These are phyloP conservation scores for Rhynchomys soricoides DNA, from an alignment of 2,113 vertebrate species.

Conservation along the genomic window DNA sequence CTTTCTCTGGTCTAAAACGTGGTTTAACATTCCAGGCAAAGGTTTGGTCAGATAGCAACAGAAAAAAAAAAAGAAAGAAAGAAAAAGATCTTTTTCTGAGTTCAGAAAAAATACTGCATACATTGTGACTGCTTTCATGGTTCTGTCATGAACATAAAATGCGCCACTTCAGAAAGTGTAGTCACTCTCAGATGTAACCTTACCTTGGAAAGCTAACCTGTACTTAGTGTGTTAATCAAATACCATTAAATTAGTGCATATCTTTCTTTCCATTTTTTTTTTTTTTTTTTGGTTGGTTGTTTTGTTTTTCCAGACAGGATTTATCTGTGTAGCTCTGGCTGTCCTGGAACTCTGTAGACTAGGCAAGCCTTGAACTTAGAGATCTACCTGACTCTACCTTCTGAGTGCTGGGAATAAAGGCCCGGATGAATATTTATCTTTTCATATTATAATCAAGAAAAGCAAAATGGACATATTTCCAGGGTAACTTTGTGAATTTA, in stretches of 20 bases:
- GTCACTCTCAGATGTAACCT: not conserved
- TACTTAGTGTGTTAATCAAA: conserved; percentile 34
- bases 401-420: not conserved
- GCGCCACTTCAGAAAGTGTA: not conserved
- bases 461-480: not conserved
- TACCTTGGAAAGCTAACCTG: not conserved
- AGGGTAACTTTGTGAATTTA: not conserved
- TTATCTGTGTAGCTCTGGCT: not conserved
- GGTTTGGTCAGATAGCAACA: not conserved
- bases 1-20: not conserved
- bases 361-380: not conserved
- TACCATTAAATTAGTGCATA: not conserved
- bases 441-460: conserved; percentile 4
- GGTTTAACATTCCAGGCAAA: not conserved
- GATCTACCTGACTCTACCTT: not conserved
- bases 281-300: not conserved
- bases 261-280: not conserved
- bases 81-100: not conserved
- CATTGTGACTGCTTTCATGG: not conserved
- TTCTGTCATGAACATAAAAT: not conserved
- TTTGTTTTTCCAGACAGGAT: not conserved
- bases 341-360: not conserved
- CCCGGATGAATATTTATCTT: not conserved
- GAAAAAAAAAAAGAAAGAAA: conserved; percentile 35
- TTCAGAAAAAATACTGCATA: not conserved